Evolutionary conservation across 2,888 invertebrate genomes (phyloP).

Genomic region (Parnassius mnemosyne): DNA sequence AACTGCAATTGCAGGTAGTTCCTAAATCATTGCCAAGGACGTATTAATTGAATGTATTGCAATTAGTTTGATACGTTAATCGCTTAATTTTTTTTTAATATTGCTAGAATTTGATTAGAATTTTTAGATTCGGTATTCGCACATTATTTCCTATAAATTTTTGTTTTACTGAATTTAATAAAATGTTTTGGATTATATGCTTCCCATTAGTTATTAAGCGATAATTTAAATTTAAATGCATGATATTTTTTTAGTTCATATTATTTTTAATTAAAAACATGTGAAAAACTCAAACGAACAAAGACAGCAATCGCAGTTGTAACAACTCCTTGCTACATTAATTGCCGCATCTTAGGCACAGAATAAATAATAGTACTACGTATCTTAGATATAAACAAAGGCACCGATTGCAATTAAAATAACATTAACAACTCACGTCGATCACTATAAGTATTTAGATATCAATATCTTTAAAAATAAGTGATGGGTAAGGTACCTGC

Average conservation of each 20-base stretch:
- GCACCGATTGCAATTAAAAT: background rate
- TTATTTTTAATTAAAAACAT: background rate
- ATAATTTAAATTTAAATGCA: too few relatives aligned
- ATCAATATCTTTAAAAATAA: too few relatives aligned
- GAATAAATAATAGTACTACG: too few relatives aligned
- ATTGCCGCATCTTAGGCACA: too few relatives aligned
- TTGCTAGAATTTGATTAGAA: background rate
- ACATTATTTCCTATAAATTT: too few relatives aligned
- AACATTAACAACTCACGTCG: too few relatives aligned
- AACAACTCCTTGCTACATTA: background rate
- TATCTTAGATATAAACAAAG: background rate
- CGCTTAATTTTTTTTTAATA: background rate
- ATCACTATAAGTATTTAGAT: too few relatives aligned
- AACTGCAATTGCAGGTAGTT: slow-evolving; percentile 53
- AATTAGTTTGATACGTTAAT: slow-evolving; percentile 13
- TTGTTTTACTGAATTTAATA: too few relatives aligned
- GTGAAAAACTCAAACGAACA: slow-evolving; percentile 9
- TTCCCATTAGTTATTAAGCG: too few relatives aligned
- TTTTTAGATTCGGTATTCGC: too few relatives aligned
- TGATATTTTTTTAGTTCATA: background rate
- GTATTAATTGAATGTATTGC: slow-evolving; percentile 28
- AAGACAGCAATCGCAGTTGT: slow-evolving; percentile 6
- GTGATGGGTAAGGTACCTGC: too few relatives aligned
- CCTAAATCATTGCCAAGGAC: slow-evolving; percentile 51
- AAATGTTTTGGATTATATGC: too few relatives aligned